Evolutionary conservation across 2,113 vertebrate species (phyloP).

Genomic region (Sinocyclocheilus grahami): DNA sequence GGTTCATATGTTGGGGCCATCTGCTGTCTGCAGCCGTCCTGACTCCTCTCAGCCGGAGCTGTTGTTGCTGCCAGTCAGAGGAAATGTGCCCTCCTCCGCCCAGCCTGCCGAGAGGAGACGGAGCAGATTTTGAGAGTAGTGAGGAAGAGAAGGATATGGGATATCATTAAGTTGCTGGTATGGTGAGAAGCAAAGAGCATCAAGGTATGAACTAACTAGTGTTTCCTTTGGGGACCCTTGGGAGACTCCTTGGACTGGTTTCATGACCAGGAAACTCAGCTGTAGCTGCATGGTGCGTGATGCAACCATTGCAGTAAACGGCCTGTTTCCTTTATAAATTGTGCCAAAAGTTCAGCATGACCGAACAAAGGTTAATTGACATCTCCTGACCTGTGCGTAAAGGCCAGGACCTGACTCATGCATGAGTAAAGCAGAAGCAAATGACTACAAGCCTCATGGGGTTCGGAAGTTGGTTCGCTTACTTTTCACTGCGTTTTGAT

Average conservation of each 20-base stretch:
- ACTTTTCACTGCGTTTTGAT: neutral
- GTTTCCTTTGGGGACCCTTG: neutral
- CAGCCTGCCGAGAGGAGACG: slow-evolving; percentile 25
- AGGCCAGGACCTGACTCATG: slow-evolving; percentile 37
- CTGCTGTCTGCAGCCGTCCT: slow-evolving; percentile 53
- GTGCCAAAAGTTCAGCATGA: slow-evolving; percentile 21
- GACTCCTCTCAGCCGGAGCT: slow-evolving; percentile 55
- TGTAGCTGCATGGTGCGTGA: slow-evolving; percentile 17
- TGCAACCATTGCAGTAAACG: slow-evolving; percentile 1
- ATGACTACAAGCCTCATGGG: slow-evolving; percentile 11
- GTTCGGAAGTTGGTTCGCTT: slow-evolving; percentile 21
- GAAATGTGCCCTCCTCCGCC: slow-evolving; percentile 54
- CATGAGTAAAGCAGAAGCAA: neutral
- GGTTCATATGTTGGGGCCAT: slow-evolving; percentile 53
- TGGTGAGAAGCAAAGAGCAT: slow-evolving; percentile 3
- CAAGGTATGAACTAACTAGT: slow-evolving; percentile 8
- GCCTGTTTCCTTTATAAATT: slow-evolving; percentile 27
- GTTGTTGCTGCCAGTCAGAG: slow-evolving; percentile 60
- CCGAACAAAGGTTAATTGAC: slow-evolving; percentile 11
- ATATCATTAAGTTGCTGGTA: neutral
- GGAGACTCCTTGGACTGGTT: neutral
- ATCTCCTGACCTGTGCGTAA: slow-evolving; percentile 31
- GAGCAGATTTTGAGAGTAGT: slow-evolving; percentile 10
- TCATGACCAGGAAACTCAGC: neutral
- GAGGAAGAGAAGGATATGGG: neutral